A percentile compares a stretch with the other conserved stretches of the same genome.
Conservation (phyloP, 2,888 invertebrate genomes). For the Escarpia spicata region DNA sequence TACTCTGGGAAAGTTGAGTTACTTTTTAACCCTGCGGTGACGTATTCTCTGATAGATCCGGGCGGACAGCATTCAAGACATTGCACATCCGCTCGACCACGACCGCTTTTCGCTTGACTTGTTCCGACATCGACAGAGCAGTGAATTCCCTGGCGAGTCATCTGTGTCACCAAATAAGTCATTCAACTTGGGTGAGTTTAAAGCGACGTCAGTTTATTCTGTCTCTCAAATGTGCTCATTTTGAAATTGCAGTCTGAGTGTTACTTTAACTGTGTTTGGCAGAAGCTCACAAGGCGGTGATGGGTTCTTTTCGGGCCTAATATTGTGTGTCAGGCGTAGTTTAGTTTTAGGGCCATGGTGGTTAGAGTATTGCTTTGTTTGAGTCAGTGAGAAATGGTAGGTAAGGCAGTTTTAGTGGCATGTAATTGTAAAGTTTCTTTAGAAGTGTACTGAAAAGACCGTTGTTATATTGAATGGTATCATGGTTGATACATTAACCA, state of each 20-base stretch:
- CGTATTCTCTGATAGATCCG: conserved; percentile 48
- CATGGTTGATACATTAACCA: not conserved
- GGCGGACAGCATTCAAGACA: conserved; percentile 62
- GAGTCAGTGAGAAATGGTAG: not conserved
- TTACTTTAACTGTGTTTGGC: not conserved
- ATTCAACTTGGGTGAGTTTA: not conserved
- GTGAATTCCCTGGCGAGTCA: not conserved
- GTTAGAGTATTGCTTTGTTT: not conserved
- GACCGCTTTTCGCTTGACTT: conserved; percentile 28
- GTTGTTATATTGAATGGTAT: not conserved
- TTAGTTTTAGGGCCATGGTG: not conserved
- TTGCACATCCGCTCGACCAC: conserved; percentile 42
- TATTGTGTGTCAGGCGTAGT: not conserved
- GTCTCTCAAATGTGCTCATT: not conserved
- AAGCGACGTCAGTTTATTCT: not conserved
- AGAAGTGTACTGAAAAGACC: not conserved
- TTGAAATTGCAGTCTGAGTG: not conserved
- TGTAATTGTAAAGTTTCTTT: not conserved
- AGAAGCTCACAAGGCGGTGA: not conserved
- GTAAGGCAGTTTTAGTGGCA: too few relatives aligned
- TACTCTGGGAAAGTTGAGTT: too few relatives aligned
- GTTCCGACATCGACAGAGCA: not conserved
- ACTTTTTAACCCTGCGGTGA: not conserved
- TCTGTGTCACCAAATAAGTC: not conserved
- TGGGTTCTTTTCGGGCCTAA: not conserved